Base-by-base conservation (phyloP, 1,140 invertebrate species). In the Drosophila trapezifrons region DNA sequence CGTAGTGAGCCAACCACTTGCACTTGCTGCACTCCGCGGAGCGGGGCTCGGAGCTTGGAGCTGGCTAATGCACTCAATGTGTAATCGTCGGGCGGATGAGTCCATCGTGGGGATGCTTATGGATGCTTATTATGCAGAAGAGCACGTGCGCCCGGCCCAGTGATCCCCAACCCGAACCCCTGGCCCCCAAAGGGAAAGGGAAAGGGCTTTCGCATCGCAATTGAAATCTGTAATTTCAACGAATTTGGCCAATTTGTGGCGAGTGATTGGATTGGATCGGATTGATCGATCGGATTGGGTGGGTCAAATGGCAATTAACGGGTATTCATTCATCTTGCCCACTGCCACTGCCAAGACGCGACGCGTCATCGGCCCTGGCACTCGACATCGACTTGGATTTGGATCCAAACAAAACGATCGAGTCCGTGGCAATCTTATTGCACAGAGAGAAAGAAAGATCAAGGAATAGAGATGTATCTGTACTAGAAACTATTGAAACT, bases 271-370 rank as follows among this genome's bases (percentile, higher is more conserved):
- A 37, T 25, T 55, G 38, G 45, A 9, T 70, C 22, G 43, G 18
- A 25, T 37, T 25, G 73, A 60, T 54, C 38, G 38, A 45, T 38
- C 55, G 47, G 43, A 37, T 37, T 54, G 75, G 64, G 75, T 71
- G 75, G 65, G 57, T 56, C 38, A 51, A 70, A 42, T 57, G 57
- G 17, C 74, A 77, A 77, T 77, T 76, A 76, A 54, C 32, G 37
- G 42, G 59, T 27, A 60, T 42, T 75, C 27, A 49, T 52, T 69
- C 45, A 71, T 70, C 65, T 57, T 22, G 52, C 42, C 42, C 42
- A 56, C 25, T 32, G 40, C 47, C 47, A 8, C 13, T n/a, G 40
- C 29, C 29, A 32, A 32, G 29, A 32, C 29, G 10, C 3, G 43
- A 6, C 27, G 32, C 32, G 32, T 35, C 51, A 32, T 22, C 18